Conservation (phyloP, 2,888 invertebrate species). For the Pristionchus mayeri region DNA sequence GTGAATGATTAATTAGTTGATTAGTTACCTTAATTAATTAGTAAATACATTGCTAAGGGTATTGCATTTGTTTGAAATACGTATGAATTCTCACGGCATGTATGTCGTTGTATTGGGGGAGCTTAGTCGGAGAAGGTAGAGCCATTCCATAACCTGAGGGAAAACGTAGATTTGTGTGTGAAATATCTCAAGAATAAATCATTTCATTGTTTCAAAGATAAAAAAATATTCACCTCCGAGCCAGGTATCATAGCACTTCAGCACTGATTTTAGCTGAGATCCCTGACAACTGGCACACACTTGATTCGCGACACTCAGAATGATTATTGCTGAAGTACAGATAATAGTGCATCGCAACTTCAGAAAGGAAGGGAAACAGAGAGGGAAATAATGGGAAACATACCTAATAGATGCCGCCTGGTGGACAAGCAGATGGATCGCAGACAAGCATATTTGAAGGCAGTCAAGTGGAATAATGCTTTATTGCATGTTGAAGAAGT, state of each 20-base stretch:
- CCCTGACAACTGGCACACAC: not conserved
- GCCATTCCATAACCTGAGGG: not conserved
- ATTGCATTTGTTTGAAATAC: not conserved
- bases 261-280: not conserved
- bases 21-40: too few species aligned
- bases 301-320: not conserved
- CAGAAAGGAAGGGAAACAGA: too few species aligned
- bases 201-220: too few species aligned
- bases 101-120: not conserved
- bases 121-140: not conserved
- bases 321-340: not conserved
- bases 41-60: not conserved
- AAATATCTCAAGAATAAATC: too few species aligned
- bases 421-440: too few species aligned
- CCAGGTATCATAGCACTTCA: not conserved
- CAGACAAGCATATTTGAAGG: too few species aligned
- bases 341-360: not conserved
- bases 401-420: too few species aligned
- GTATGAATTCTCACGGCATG: not conserved
- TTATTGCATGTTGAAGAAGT: too few species aligned
- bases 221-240: not conserved
- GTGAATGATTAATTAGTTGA: too few species aligned
- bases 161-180: too few species aligned
- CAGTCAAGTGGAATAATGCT: too few species aligned
- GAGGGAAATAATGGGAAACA: too few species aligned